Evolutionary conservation across 2,888 invertebrate genomes (phyloP).

Genomic region (Gandaritis pyraliata): DNA sequence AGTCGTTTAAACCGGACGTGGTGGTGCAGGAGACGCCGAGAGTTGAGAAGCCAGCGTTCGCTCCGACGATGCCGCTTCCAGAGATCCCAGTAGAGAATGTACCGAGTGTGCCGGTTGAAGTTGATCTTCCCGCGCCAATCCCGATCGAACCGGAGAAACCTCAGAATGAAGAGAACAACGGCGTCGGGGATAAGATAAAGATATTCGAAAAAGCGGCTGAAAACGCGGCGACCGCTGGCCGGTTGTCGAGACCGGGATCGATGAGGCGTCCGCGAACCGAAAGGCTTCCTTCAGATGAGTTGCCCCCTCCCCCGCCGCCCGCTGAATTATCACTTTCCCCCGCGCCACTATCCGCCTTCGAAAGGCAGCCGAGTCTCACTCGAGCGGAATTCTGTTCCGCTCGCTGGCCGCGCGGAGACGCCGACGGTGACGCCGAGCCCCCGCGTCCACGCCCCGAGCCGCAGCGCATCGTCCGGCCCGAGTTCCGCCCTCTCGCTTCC

Average conservation of each 20-base stretch:
- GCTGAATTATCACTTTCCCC: slow-evolving; percentile 38
- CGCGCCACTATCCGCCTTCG: slow-evolving; percentile 51
- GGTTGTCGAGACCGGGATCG: slow-evolving; percentile 69
- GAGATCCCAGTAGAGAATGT: slow-evolving; percentile 2
- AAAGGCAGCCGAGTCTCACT: slow-evolving; percentile 67
- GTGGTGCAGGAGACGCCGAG: slow-evolving; percentile 15
- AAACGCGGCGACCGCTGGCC: slow-evolving; percentile 62
- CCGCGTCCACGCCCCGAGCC: slow-evolving; percentile 69
- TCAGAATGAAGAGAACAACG: slow-evolving; percentile 66
- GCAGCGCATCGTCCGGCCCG: slow-evolving; percentile 76
- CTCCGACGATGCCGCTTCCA: slow-evolving; percentile 29
- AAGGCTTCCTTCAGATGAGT: slow-evolving; percentile 44
- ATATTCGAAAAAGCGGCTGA: slow-evolving; percentile 79
- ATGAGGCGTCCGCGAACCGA: slow-evolving; percentile 61
- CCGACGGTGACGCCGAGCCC: slow-evolving; percentile 43
- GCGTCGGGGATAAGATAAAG: slow-evolving; percentile 80
- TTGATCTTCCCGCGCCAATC: slow-evolving; percentile 30
- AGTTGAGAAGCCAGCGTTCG: slow-evolving; percentile 31
- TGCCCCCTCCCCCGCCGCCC: slow-evolving; percentile 38
- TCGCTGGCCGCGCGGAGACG: slow-evolving; percentile 38
- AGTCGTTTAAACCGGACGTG: slow-evolving; percentile 29
- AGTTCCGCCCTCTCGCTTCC: slow-evolving; percentile 74
- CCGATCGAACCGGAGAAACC: slow-evolving; percentile 17
- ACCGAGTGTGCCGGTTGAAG: slow-evolving; percentile 7
- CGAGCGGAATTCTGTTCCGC: slow-evolving; percentile 31